These are phyloP conservation scores for Rhipidura dahli DNA, from an alignment of 2,113 vertebrate genomes.

Conservation along the genomic window DNA sequence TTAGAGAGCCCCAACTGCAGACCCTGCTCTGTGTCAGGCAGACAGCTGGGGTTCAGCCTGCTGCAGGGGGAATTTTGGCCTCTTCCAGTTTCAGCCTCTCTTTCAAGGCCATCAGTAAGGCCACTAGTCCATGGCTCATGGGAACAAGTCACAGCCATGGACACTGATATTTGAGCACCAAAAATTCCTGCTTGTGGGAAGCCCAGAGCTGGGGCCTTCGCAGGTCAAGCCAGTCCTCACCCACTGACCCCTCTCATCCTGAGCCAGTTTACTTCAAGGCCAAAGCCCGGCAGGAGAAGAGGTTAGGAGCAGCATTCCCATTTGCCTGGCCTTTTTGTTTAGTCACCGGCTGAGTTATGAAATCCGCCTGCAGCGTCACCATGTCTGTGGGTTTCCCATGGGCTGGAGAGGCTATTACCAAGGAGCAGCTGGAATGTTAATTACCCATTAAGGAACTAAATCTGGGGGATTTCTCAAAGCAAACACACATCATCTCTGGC, in stretches of 20 bases:
- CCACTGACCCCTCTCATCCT: background rate
- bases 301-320: background rate
- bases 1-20: rapidly evolving
- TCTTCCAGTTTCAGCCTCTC: background rate
- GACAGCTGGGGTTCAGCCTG: background rate
- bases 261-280: background rate
- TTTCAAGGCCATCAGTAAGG: background rate
- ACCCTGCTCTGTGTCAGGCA: rapidly evolving
- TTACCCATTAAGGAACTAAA: slow-evolving; percentile 41
- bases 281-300: background rate
- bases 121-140: background rate
- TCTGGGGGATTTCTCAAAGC: slow-evolving; percentile 56
- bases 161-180: background rate
- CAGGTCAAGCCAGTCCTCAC: background rate
- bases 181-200: background rate
- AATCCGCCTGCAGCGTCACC: background rate
- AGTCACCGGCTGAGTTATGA: slow-evolving; percentile 19
- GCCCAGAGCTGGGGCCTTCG: rapidly evolving
- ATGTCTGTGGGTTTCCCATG: slow-evolving; percentile 36
- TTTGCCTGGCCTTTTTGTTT: slow-evolving; percentile 13
- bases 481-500: slow-evolving; percentile 15
- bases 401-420: background rate
- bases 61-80: background rate
- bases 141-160: background rate
- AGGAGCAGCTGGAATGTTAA: slow-evolving; percentile 39